Evolutionary conservation across 2,888 invertebrate genomes (phyloP).

Genomic region (Archips xylosteana): DNA sequence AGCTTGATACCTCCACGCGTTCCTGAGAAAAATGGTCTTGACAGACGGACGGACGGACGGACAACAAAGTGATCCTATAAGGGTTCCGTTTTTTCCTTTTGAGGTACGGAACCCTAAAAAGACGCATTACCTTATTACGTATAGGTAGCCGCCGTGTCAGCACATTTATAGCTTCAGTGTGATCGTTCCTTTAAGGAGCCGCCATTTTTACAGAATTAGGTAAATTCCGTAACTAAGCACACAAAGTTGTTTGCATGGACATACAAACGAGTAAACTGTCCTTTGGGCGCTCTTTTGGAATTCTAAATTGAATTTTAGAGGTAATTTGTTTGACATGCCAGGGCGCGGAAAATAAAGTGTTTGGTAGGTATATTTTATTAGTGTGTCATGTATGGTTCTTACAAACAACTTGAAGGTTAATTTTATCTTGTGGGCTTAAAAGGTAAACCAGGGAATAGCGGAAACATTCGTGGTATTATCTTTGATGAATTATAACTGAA

Average conservation of each 20-base stretch:
- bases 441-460: not conserved
- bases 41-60: no score
- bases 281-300: constrained; percentile 3
- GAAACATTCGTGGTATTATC: no score
- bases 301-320: constrained; percentile 19
- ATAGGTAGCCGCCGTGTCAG: no score
- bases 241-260: constrained; percentile 23
- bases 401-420: not conserved
- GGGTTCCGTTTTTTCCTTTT: no score
- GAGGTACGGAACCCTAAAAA: no score
- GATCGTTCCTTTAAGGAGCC: not conserved
- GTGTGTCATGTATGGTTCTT: no score
- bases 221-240: constrained; percentile 22
- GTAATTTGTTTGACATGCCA: constrained; percentile 12
- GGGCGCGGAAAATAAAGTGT: not conserved
- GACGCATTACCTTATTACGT: no score
- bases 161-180: no score
- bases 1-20: no score
- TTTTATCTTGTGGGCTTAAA: not conserved
- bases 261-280: constrained; percentile 9
- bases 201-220: constrained; percentile 17
- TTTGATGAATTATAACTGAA: no score
- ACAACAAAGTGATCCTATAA: no score
- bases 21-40: no score
- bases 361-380: not conserved